Base-by-base conservation (phyloP, 2,797 vertebrate species). In the Notamacropus eugenii region DNA sequence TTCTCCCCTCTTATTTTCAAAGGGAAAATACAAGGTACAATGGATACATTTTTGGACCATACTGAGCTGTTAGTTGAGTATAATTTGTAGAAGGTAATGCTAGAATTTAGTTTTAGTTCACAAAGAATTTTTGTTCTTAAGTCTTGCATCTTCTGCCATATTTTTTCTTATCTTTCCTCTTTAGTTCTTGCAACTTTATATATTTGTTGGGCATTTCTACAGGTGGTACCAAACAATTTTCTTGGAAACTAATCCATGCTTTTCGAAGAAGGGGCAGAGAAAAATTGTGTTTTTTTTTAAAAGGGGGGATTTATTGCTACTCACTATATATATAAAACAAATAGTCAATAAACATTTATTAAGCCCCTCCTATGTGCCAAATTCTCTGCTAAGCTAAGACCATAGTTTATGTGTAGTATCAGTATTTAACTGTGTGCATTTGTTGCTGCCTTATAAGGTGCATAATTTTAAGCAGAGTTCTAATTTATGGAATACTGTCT, bases 1-100 rank as follows among this genome's bases (percentile, higher is more conserved):
- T 94, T 59, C 27, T n/a, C 95, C 95, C 5, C 3, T 97, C 93
- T 29, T 54, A 94, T 96, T 96, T 95, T 96, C 46, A 94, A 50
- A 95, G 40, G n/a, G 94, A 91, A 93, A 96, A 90, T 8, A 10
- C 4, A 50, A 93, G 95, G 40, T 55, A 92, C 28, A 87, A 50
- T 93, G 46, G 56, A 90, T 91, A 87, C 96, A 1, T 57, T 40
- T 95, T 54, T 54, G 54, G 59, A 93, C 34, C 91, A 93, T 57
- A 93, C 46, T 92, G 52, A 90, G 54, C 93, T 31, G 12, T 92
- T 54, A 14, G 92, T 28, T 96, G 62, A 94, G 58, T 96, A 62
- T 74, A 22, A 57, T 82, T 94, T 93, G 90, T 92, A 27, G 90
- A 56, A 27, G 90, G 56, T 91, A 92, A 91, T 90, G 92, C 31